These are phyloP conservation scores for Macrobrachium nipponense DNA, from an alignment of 1,140 invertebrate genomes.

Conservation along the genomic window DNA sequence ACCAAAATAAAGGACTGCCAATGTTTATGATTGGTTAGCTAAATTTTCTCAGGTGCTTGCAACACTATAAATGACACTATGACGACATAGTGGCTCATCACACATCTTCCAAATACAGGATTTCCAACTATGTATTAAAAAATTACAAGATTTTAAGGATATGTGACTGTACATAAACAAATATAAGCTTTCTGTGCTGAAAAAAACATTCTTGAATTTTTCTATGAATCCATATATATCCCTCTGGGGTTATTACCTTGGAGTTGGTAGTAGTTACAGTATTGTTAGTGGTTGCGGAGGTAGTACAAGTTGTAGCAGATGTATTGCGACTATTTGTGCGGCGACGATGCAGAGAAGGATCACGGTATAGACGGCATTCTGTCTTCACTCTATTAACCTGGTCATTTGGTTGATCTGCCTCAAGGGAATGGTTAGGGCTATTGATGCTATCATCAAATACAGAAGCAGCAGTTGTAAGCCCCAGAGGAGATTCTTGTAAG, in stretches of 20 bases:
- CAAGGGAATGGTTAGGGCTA: slow-evolving; percentile 9
- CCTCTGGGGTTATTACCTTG: neutral
- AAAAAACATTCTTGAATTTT: no score
- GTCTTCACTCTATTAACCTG: slow-evolving; percentile 40
- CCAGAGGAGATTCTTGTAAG: slow-evolving; percentile 56
- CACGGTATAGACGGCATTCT: slow-evolving; percentile 58
- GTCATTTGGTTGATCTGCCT: slow-evolving; percentile 26
- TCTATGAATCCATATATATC: no score
- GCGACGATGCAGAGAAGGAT: slow-evolving; percentile 62
- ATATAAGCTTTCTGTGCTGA: no score
- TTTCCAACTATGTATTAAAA: no score
- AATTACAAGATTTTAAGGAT: no score
- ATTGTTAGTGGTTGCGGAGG: slow-evolving; percentile 11
- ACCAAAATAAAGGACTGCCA: no score
- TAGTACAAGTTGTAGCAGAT: slow-evolving; percentile 18
- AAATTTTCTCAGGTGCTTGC: no score
- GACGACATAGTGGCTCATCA: no score
- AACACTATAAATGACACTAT: no score
- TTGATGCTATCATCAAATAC: slow-evolving; percentile 1
- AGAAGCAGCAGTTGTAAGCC: slow-evolving; percentile 28
- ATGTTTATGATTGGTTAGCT: no score
- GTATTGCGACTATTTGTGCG: slow-evolving; percentile 51
- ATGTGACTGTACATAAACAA: no score
- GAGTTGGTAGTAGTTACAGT: slow-evolving; percentile 24
- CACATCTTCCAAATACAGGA: no score